Evolutionary conservation across 2,888 invertebrate genomes (phyloP).

Genomic region (Plutella xylostella): DNA sequence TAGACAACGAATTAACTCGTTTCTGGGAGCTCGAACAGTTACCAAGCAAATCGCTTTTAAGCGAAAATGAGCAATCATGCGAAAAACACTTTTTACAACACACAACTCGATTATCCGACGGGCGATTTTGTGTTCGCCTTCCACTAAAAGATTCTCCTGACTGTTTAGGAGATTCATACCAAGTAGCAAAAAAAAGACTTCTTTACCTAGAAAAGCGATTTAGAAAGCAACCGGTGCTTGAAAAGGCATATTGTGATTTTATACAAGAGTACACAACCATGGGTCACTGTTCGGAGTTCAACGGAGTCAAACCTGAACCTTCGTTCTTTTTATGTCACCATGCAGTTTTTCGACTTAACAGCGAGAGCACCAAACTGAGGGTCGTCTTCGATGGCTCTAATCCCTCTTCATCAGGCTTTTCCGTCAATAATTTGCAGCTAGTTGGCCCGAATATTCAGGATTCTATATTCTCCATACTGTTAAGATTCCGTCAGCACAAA

Average conservation of each 20-base stretch:
- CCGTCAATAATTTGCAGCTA: slow-evolving; percentile 8
- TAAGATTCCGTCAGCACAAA: slow-evolving; percentile 5
- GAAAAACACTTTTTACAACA: neutral
- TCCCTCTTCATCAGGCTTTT: slow-evolving; percentile 17
- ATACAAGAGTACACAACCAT: slow-evolving; percentile 14
- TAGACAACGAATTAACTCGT: too few species aligned
- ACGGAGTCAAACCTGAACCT: too few species aligned
- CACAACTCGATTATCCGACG: neutral
- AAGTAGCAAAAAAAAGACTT: neutral
- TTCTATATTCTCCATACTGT: slow-evolving; percentile 4
- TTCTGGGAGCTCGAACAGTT: neutral
- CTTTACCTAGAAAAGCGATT: neutral
- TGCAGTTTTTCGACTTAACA: slow-evolving; percentile 13
- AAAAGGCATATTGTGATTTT: slow-evolving; percentile 6
- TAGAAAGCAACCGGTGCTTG: neutral
- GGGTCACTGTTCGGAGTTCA: too few species aligned
- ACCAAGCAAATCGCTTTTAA: neutral
- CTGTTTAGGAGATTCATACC: neutral
- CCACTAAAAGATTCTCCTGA: neutral
- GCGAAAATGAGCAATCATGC: neutral
- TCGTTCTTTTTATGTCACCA: too few species aligned
- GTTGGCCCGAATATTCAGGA: slow-evolving; percentile 10
- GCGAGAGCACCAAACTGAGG: slow-evolving; percentile 19
- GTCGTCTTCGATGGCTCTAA: slow-evolving; percentile 22
- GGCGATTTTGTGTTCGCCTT: neutral